A percentile compares a stretch with the other conserved stretches of the same genome.
Evolutionary conservation across 2,888 invertebrate genomes (phyloP).

Genomic region (Amblyjoppa fuscipennis): DNA sequence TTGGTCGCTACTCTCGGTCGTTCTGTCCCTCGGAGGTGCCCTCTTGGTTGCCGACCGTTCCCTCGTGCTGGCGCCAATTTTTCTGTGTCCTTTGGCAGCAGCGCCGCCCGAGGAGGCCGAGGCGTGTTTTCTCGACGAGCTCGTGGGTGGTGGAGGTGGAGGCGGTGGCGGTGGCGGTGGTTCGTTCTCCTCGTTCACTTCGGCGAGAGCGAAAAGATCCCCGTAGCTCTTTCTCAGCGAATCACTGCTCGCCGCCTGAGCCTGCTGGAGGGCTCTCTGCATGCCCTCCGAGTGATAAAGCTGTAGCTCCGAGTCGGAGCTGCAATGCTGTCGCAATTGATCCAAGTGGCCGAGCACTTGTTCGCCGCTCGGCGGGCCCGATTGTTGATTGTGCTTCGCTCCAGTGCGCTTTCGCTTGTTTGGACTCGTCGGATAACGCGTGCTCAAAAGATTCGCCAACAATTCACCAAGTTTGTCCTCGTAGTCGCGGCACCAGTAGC

Average conservation of each 20-base stretch:
- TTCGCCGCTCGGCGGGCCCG: conserved; percentile 92
- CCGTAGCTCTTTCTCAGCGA: conserved; percentile 96
- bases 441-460: conserved; percentile 91
- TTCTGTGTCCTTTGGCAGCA: conserved; percentile 77
- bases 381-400: conserved; percentile 89
- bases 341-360: conserved; percentile 97
- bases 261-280: conserved; percentile 95
- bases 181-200: conserved; percentile 91
- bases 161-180: conserved; percentile 85
- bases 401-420: conserved; percentile 95
- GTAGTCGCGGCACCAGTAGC: conserved; percentile 97
- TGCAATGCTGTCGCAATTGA: conserved; percentile 92
- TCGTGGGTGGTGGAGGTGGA: conserved; percentile 83
- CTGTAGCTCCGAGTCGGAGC: conserved; percentile 83
- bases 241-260: conserved; percentile 95
- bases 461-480: conserved; percentile 95
- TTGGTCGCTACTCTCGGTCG: conserved; percentile 89
- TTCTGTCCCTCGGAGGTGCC: conserved; percentile 80
- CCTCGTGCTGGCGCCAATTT: conserved; percentile 79
- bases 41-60: conserved; percentile 81
- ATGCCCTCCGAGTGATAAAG: conserved; percentile 96
- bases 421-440: conserved; percentile 94
- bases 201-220: conserved; percentile 95
- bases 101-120: conserved; percentile 75
- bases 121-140: conserved; percentile 84